Evolutionary conservation across 2,113 vertebrate species (phyloP).

Genomic region (Corythaixoides concolor): DNA sequence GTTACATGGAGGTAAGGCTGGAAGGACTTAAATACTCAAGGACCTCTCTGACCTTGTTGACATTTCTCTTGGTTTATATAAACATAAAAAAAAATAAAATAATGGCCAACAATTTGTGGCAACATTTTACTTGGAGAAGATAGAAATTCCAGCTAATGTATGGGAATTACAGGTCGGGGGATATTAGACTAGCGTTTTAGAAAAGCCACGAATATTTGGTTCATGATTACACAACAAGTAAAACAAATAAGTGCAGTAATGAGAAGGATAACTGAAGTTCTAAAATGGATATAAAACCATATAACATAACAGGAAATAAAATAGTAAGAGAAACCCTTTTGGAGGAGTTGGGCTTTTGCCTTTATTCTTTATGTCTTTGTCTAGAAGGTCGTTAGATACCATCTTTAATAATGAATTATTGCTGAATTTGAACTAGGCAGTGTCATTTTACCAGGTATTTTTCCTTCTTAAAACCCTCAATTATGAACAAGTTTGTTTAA

Average conservation of each 20-base stretch:
- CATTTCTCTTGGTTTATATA: background rate
- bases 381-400: conserved; percentile 27
- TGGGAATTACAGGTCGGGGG: background rate
- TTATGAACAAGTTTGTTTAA: conserved; percentile 10
- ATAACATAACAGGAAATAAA: conserved; percentile 35
- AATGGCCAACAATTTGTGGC: background rate
- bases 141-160: background rate
- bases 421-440: conserved; percentile 41
- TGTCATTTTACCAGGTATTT: conserved; percentile 36
- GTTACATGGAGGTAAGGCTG: background rate
- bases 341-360: background rate
- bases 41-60: background rate
- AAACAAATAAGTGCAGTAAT: conserved; percentile 38
- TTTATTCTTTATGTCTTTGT: background rate
- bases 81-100: background rate
- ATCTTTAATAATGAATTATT: conserved; percentile 50
- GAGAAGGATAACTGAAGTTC: conserved; percentile 39
- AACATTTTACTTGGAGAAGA: conserved; percentile 13
- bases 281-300: conserved; percentile 44
- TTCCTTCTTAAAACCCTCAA: background rate
- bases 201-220: conserved; percentile 23
- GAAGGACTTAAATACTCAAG: background rate
- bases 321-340: conserved; percentile 17
- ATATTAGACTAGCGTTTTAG: background rate
- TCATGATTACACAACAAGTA: conserved; percentile 12